phyloP scores from a whole-genome alignment of 1,140 invertebrate genomes.

The Aphaenogaster ashmeadi region DNA sequence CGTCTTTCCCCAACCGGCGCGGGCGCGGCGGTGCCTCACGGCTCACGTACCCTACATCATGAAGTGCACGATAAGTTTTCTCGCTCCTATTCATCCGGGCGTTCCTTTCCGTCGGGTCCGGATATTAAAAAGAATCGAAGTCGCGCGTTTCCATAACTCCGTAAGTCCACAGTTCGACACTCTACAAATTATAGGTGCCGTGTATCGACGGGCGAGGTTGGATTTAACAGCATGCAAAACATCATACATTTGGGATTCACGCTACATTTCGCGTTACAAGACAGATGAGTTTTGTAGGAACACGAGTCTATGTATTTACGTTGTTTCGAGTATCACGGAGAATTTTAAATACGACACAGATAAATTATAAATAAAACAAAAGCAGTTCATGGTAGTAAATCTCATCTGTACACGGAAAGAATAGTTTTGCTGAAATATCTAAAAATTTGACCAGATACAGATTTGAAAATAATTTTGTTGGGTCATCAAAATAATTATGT shows the following conservation, averaged over 20 bases:
- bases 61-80: slow-evolving; percentile 15
- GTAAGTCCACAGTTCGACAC: not conserved
- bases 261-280: not conserved
- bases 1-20: not conserved
- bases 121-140: slow-evolving; percentile 50
- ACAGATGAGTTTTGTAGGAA: slow-evolving; percentile 3
- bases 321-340: not conserved
- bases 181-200: slow-evolving; percentile 17
- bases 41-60: not conserved
- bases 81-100: not conserved
- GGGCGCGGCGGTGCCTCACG: not conserved
- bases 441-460: too few species aligned
- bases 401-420: not conserved
- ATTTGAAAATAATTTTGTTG: too few species aligned
- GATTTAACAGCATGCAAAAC: slow-evolving; percentile 30
- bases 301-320: not conserved
- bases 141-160: not conserved
- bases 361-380: slow-evolving; percentile 9
- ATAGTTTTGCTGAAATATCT: too few species aligned
- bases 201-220: slow-evolving; percentile 9
- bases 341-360: not conserved
- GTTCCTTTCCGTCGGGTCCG: not conserved
- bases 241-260: slow-evolving; percentile 33
- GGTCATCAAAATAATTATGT: too few species aligned
- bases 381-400: not conserved